These are phyloP conservation scores for Colinus virginianus DNA, from an alignment of 2,113 vertebrate species.

Conservation along the genomic window DNA sequence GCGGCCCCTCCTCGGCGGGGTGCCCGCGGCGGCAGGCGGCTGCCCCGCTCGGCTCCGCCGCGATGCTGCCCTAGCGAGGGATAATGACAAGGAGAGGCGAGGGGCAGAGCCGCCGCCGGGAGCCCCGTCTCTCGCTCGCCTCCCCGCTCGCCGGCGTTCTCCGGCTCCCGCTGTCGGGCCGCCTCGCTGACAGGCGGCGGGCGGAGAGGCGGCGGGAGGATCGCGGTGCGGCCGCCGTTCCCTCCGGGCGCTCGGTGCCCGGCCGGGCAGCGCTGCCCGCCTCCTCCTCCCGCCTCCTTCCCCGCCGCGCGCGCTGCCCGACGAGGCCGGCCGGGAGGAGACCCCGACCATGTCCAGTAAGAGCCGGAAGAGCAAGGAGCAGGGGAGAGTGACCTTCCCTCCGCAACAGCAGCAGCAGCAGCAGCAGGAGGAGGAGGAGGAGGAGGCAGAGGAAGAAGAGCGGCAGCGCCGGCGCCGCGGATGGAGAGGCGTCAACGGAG, in stretches of 20 bases:
- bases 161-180: background rate
- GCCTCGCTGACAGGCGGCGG: background rate
- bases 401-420: slow-evolving; percentile 44
- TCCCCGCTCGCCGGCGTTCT: background rate
- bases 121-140: background rate
- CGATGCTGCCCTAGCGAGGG: slow-evolving; percentile 56
- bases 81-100: slow-evolving; percentile 65
- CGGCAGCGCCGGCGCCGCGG: slow-evolving; percentile 72
- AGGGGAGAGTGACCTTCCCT: slow-evolving; percentile 79
- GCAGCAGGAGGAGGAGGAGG: slow-evolving; percentile 51
- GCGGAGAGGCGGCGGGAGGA: background rate
- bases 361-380: slow-evolving; percentile 74
- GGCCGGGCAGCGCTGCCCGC: background rate
- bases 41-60: background rate
- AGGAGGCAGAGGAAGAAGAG: slow-evolving; percentile 65
- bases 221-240: background rate
- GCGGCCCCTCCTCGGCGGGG: background rate
- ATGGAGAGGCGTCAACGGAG: slow-evolving; percentile 81
- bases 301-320: background rate
- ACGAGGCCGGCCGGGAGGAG: background rate
- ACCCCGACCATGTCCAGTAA: slow-evolving; percentile 75
- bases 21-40: background rate
- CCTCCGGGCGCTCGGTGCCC: background rate
- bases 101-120: slow-evolving; percentile 26
- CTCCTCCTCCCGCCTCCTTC: background rate